Evolutionary conservation across 2,888 invertebrate genomes (phyloP).

Genomic region (Bembecia ichneumoniformis): DNA sequence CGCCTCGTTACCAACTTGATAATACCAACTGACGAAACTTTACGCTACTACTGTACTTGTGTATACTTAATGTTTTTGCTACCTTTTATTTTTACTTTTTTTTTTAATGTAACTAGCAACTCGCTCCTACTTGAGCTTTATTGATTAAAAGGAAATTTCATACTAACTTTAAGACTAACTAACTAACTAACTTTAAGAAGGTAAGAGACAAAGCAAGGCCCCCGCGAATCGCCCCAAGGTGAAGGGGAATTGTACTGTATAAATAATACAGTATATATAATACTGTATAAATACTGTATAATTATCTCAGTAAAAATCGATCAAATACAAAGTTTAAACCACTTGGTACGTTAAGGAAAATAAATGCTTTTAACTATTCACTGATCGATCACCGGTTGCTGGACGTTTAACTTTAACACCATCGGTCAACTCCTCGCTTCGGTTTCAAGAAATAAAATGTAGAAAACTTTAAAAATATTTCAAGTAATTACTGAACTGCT

Average conservation of each 20-base stretch:
- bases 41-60: neutral
- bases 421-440: constrained; percentile 21
- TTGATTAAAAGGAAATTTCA: too few species aligned
- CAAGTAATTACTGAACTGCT: constrained; percentile 4
- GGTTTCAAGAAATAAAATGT: constrained; percentile 16
- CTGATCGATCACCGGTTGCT: constrained; percentile 31
- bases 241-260: too few species aligned
- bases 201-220: too few species aligned
- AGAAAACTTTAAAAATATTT: constrained; percentile 20
- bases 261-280: neutral
- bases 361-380: constrained; percentile 6
- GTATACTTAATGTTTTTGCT: neutral
- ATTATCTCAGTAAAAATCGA: neutral
- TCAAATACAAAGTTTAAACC: neutral
- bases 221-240: too few species aligned
- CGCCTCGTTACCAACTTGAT: constrained; percentile 11
- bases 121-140: too few species aligned
- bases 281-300: too few species aligned
- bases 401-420: constrained; percentile 26
- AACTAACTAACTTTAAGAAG: too few species aligned
- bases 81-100: neutral
- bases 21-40: constrained; percentile 1
- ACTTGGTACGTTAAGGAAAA: neutral
- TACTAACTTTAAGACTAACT: too few species aligned
- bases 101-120: too few species aligned